Evolutionary conservation across 2,888 invertebrate genomes (phyloP), one percentile per base, ranked within the genome.

Genomic region (Scaptomyza flava): DNA sequence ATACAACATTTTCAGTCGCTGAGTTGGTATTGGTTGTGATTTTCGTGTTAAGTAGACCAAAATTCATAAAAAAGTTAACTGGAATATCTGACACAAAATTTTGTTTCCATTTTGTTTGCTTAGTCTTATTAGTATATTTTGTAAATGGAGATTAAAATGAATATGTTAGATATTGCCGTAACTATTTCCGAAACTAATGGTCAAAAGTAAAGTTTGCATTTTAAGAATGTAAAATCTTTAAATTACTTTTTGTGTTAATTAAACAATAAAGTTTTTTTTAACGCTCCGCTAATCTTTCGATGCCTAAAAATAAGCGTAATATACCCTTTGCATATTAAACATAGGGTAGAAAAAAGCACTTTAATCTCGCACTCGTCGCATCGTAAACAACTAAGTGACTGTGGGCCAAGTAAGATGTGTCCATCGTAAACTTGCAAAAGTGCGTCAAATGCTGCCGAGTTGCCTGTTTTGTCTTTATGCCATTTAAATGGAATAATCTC

Each of bases 371-470:
- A 56, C 62, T 62, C 56, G 77, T 50, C 62, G 61, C 43, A 50
- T 73, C 73, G 61, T 74, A 74, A 76, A 76, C 73, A 75, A 74
- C 54, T 48, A 62, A 76, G 47, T 45, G 66, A 56, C 50, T 45
- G 57, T 41, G 30, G 48, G 63, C 64, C 63, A 63, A 63, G 43
- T 61, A 58, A 73, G 64, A 60, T 73, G 72, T 68, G 64, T 57
- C 63, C 60, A 71, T 74, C 73, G 73, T 76, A 74, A 76, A 74
- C 65, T 53, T 76, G 77, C 65, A 74, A 74, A 71, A 74, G 59
- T 76, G 74, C 77, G 72, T 74, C 72, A 73, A 74, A 63, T 68
- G 74, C 74, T 72, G 74, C 52, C 34, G 53, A 33, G 43, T 14
- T 50, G 52, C 50, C 43, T 34, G 52, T 43, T 23, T 45, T 43